Evolutionary conservation across 2,888 invertebrate species (phyloP).

Genomic region (Macropis europaea): DNA sequence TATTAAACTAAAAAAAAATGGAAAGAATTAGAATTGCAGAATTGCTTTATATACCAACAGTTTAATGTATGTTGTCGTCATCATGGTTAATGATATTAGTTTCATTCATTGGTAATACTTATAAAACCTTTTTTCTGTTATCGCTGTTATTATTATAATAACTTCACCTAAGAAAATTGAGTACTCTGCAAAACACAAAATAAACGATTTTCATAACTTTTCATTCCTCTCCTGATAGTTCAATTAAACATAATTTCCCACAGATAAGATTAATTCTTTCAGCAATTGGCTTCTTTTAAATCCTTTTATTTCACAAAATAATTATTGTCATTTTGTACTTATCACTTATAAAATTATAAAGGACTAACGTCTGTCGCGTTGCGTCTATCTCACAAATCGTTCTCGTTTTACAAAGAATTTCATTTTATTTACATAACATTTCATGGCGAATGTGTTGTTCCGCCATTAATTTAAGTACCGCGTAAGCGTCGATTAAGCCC

Average conservation of each 20-base stretch:
- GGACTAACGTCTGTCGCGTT: slow-evolving; percentile 19
- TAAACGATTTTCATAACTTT: neutral
- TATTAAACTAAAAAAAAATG: neutral
- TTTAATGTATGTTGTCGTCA: too few species aligned
- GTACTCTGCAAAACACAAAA: too few species aligned
- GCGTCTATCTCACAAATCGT: slow-evolving; percentile 50
- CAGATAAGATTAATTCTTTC: slow-evolving; percentile 2
- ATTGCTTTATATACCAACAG: too few species aligned
- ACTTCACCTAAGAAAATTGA: too few species aligned
- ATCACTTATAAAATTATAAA: slow-evolving; percentile 21
- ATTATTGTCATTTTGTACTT: slow-evolving; percentile 28
- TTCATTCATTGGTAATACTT: too few species aligned
- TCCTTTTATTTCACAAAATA: slow-evolving; percentile 32
- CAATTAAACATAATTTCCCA: slow-evolving; percentile 1
- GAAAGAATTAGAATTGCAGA: too few species aligned
- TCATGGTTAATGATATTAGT: too few species aligned
- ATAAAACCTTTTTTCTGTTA: too few species aligned
- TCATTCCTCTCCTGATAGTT: neutral
- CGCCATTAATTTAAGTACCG: slow-evolving; percentile 35
- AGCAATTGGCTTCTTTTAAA: neutral
- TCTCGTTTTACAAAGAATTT: slow-evolving; percentile 44
- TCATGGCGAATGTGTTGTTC: slow-evolving; percentile 4
- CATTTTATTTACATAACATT: slow-evolving; percentile 40
- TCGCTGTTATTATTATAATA: too few species aligned
- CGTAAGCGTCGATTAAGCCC: neutral